Base-by-base conservation (phyloP, 2,113 vertebrate species). In the Zootoca vivipara region DNA sequence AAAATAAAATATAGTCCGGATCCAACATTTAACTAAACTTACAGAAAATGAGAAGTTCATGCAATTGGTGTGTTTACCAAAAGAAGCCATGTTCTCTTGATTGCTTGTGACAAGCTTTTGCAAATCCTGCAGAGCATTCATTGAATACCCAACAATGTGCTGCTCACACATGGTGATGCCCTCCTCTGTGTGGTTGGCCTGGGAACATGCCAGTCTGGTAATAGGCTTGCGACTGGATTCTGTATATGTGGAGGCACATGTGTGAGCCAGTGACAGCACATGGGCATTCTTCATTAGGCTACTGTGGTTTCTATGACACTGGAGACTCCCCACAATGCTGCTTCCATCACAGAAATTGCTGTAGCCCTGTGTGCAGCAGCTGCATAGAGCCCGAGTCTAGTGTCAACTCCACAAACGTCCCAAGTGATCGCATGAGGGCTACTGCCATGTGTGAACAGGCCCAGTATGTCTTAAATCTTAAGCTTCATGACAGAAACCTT, bases 11-110 rank as follows among this genome's bases (percentile, higher is more conserved):
- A 93, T 13, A 86, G 38, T 24, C 94, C 73, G 85, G 87, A 93
- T 90, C 83, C 33, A 86, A 92, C 87, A 93, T 97, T 96, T 96
- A 90, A 90, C 85, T 94, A 91, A 89, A 89, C 82, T 90, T 94
- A 75, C 80, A 95, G 90, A 88, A 96, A 96, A 96, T 93, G 75
- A 95, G 90, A 94, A 90, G 85, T 77, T 94, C 94, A 92, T 81
- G 22, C 64, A 94, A 94, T 38, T 90, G 89, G 90, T 93, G 91
- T 62, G 75, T 79, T 90, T 93, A 52, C 13, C 89, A 38, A 84
- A 91, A 83, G 78, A 92, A 85, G 87, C 77, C 70, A 86, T n/a
- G 62, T 93, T 94, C 85, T 91, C 40, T 79, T 87, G 58, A 79
- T 87, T 91, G 67, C 78, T 89, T 93, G 81, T 88, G 92, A 92